Conservation (phyloP, 2,888 invertebrate species). For the Cantharis rufa region DNA sequence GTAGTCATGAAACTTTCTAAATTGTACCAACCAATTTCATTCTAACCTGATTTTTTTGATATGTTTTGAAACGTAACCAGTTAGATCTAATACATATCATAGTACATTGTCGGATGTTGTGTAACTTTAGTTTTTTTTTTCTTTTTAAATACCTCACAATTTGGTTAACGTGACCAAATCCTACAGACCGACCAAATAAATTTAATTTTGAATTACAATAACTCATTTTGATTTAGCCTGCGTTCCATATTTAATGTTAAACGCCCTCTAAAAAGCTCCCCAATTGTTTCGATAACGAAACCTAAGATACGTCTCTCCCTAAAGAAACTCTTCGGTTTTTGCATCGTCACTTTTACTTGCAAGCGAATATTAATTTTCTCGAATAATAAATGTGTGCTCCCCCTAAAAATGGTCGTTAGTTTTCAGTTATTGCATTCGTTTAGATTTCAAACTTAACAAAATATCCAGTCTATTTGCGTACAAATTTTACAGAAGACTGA, state of each 20-base stretch:
- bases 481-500: background rate
- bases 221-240: background rate
- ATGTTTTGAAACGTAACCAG: background rate
- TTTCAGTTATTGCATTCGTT: background rate
- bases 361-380: background rate
- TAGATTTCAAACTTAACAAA: background rate
- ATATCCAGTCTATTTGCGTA: background rate
- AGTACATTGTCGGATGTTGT: background rate
- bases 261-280: background rate
- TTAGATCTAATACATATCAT: background rate
- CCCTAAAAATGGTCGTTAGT: background rate
- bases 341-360: background rate
- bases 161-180: background rate
- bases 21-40: background rate
- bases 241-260: background rate
- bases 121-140: background rate
- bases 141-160: background rate
- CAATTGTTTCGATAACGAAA: background rate
- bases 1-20: background rate
- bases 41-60: background rate
- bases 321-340: background rate
- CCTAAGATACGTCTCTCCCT: background rate
- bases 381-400: background rate
- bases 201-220: background rate
- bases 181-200: no score